Evolutionary conservation across 2,888 invertebrate genomes (phyloP), one percentile per base, ranked within the genome.

Genomic region (Callyntrura sp.): DNA sequence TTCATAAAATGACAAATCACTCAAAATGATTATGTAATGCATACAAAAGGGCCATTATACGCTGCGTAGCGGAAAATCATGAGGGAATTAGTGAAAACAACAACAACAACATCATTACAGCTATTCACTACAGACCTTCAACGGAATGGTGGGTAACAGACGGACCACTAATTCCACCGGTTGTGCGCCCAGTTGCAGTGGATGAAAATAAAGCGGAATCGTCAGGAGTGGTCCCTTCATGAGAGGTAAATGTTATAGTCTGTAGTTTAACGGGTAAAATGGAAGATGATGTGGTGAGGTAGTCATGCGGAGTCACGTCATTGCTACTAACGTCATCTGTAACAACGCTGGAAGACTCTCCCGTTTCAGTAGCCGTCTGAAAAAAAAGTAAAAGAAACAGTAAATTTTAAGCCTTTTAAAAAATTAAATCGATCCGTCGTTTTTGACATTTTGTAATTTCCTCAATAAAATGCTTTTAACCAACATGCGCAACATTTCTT

Each of bases 301-400:
- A 93, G 68, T 93, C 93, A 78, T 92, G 91, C 17, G 91, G 90
- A 17, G 92, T 92, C 51, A 91, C 92, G 85, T 91, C 92, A 91
- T 92, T 91, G 43, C 85, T 91, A 55, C 65, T 79, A 55, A 89
- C 68, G 55, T 89, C 76, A 55, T 88, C 88, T 17, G 88, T 83
- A 12, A 76, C 82, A 25, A 83, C 5, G 14, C 81, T 79, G 60
- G 76, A 57, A 1, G 79, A 82, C 55, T 88, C 88, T 28, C 88
- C 88, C 25, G 73, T 81, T 62, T 88, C 88, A 8, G 88, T 88
- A 11, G 88, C 88, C 57, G 82, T 20, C 88, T 88, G 45, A 4
- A 88, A 81, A 62, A 78, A 78, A 43, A 17, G n/a, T n/a, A n/a
- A n/a, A n/a, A n/a, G n/a, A 51, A 51, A 78, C 35, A 17, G 4